A percentile compares a stretch with the other conserved stretches of the same genome.
phyloP scores from a whole-genome alignment of 2,797 vertebrate genomes.

The Petrocephalus sullivani region DNA sequence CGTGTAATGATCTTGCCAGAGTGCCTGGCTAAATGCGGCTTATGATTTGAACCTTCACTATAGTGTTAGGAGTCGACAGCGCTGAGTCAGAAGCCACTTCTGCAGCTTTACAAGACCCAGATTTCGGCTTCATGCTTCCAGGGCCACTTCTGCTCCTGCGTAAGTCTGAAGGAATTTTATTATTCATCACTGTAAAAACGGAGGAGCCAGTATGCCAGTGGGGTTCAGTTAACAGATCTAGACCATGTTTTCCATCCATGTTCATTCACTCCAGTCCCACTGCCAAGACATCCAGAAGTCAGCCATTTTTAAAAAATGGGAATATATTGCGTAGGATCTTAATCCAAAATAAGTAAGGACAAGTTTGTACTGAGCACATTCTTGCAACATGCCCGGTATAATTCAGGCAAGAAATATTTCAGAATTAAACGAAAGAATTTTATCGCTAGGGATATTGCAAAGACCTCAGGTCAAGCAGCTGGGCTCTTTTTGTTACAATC shows the following conservation, averaged over 20 bases:
- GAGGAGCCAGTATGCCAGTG: slow-evolving; percentile 55
- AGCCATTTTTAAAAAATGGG: neutral
- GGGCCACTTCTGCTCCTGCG: slow-evolving; percentile 50
- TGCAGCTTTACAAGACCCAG: slow-evolving; percentile 48
- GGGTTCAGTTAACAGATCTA: slow-evolving; percentile 42
- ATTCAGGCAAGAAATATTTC: neutral
- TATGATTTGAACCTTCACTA: neutral
- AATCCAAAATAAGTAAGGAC: neutral
- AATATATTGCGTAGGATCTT: neutral
- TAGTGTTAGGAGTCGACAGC: neutral
- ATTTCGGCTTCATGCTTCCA: slow-evolving; percentile 23
- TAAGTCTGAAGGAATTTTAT: slow-evolving; percentile 61
- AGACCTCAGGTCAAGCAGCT: neutral
- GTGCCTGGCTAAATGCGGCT: neutral
- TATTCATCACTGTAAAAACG: slow-evolving; percentile 60
- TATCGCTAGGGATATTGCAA: neutral
- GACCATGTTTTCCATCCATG: neutral
- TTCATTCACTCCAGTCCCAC: neutral
- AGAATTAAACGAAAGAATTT: neutral
- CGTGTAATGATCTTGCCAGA: neutral
- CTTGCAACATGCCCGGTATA: neutral
- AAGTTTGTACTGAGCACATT: slow-evolving; percentile 7
- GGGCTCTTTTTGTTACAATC: neutral
- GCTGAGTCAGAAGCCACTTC: slow-evolving; percentile 44
- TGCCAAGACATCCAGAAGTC: neutral